These are phyloP conservation scores for Podocnemis expansa DNA, from an alignment of 2,113 vertebrate genomes.

Conservation along the genomic window DNA sequence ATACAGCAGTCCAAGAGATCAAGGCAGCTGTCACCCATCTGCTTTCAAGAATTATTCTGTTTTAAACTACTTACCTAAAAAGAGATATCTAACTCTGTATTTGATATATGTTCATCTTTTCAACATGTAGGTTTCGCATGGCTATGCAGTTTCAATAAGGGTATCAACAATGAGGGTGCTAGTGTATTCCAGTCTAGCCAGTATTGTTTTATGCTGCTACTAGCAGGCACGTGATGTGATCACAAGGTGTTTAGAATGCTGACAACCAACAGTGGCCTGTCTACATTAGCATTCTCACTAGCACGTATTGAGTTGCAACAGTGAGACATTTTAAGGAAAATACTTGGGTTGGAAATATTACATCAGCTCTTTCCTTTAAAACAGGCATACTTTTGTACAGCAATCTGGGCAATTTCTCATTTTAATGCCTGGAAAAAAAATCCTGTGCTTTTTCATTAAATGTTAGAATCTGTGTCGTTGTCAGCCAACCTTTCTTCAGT, in stretches of 20 bases:
- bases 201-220: background rate
- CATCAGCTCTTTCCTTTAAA: background rate
- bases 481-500: background rate
- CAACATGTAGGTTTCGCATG: background rate
- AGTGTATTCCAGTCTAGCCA: background rate
- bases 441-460: background rate
- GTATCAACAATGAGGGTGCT: background rate
- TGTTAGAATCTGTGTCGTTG: background rate
- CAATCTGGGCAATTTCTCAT: background rate
- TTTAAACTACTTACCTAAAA: background rate
- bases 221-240: background rate
- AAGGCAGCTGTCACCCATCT: background rate
- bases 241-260: background rate
- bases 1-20: background rate
- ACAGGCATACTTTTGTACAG: background rate
- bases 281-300: background rate
- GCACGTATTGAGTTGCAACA: background rate
- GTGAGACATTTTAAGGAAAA: background rate
- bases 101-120: background rate
- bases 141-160: background rate
- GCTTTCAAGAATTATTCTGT: background rate
- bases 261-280: background rate
- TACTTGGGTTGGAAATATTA: background rate
- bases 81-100: background rate
- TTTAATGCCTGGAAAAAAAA: background rate